phyloP scores from a whole-genome alignment of 2,888 invertebrate genomes.

The Rhagophthalmus giganteus region DNA sequence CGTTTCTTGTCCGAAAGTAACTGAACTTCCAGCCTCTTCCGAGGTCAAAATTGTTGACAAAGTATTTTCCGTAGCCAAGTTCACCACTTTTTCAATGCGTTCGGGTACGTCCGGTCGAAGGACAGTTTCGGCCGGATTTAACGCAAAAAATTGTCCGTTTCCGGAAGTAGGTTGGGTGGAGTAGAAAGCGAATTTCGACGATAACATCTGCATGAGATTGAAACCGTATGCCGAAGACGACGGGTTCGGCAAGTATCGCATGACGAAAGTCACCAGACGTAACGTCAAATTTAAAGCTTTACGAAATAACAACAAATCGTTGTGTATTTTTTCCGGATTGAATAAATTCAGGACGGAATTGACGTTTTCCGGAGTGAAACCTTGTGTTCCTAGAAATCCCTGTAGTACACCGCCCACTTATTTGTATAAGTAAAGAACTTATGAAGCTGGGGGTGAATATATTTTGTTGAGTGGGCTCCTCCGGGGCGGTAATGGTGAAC shows the following conservation, averaged over 20 bases:
- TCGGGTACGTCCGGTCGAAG: no score
- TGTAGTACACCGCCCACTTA: background rate
- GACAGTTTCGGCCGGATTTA: no score
- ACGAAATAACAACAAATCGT: background rate
- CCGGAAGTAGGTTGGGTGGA: background rate
- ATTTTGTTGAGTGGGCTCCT: no score
- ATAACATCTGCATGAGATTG: background rate
- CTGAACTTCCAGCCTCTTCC: no score
- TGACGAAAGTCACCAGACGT: background rate
- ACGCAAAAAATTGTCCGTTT: no score
- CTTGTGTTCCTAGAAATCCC: background rate
- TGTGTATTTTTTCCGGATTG: background rate
- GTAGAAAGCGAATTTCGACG: background rate
- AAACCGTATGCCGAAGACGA: background rate
- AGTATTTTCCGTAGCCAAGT: no score
- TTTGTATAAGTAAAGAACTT: background rate
- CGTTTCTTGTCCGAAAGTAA: no score
- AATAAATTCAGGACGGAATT: background rate
- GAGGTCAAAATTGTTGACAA: no score
- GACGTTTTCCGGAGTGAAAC: background rate
- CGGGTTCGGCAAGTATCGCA: background rate
- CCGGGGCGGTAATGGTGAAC: no score
- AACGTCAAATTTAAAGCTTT: background rate
- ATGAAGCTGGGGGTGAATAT: background rate
- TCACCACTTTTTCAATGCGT: no score